Conservation (phyloP, 1,140 invertebrate genomes). For the Drosophila funebris region DNA sequence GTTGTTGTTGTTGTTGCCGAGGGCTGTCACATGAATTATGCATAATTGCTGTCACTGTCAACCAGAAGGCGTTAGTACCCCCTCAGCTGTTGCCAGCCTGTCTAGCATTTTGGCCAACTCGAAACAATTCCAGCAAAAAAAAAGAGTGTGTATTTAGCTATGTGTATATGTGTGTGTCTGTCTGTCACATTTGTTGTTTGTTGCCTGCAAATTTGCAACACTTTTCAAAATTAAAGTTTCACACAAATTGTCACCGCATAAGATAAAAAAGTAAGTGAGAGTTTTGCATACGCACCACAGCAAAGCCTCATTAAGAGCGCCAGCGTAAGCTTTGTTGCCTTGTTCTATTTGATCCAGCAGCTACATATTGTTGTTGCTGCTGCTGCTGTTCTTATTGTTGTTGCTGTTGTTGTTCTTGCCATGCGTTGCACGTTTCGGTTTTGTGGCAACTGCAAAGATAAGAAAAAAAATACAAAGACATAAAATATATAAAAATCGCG, state of each 20-base stretch:
- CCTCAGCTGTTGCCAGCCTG: not conserved
- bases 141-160: too few species aligned
- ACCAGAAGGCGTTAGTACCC: slow-evolving; percentile 11
- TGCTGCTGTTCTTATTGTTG: slow-evolving; percentile 10
- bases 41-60: slow-evolving; percentile 69
- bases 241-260: slow-evolving; percentile 34
- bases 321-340: not conserved
- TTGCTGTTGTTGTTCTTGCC: slow-evolving; percentile 1
- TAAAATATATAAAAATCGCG: slow-evolving; percentile 42
- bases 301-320: slow-evolving; percentile 7
- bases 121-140: slow-evolving; percentile 26
- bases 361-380: slow-evolving; percentile 21
- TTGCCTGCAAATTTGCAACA: slow-evolving; percentile 28
- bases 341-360: slow-evolving; percentile 1
- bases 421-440: slow-evolving; percentile 22
- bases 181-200: not conserved
- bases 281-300: slow-evolving; percentile 49
- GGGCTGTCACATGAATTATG: slow-evolving; percentile 66
- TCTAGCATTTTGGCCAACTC: slow-evolving; percentile 3
- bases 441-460: slow-evolving; percentile 35
- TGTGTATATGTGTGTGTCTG: not conserved
- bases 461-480: slow-evolving; percentile 51
- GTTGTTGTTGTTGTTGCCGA: slow-evolving; percentile 30
- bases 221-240: slow-evolving; percentile 37
- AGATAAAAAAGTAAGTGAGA: slow-evolving; percentile 13